These are phyloP conservation scores for Lutraria lutraria DNA, from an alignment of 2,888 invertebrate genomes.

Conservation along the genomic window DNA sequence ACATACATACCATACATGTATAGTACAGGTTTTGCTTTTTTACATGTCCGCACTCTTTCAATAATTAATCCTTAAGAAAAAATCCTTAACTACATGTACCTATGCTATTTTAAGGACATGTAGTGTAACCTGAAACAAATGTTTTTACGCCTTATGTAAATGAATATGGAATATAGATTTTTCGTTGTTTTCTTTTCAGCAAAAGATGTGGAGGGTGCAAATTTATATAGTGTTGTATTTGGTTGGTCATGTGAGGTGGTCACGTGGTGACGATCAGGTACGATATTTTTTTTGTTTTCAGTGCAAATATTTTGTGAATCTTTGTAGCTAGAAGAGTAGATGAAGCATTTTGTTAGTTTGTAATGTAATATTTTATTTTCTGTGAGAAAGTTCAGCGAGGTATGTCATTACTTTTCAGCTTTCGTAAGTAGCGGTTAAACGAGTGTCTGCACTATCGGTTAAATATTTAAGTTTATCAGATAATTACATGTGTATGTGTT, in stretches of 20 bases:
- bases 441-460: not conserved
- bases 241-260: not conserved
- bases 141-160: no score
- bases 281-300: not conserved
- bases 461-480: no score
- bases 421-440: not conserved
- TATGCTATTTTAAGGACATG: no score
- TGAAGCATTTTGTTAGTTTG: not conserved
- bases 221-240: not conserved
- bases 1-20: no score
- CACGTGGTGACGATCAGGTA: slow-evolving; percentile 2
- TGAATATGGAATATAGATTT: no score
- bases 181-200: not conserved
- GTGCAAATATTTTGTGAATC: not conserved
- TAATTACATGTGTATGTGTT: not conserved
- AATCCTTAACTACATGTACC: no score
- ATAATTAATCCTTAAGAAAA: no score
- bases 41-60: no score
- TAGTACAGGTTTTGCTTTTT: no score
- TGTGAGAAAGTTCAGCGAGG: not conserved
- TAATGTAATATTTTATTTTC: not conserved
- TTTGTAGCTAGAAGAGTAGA: not conserved
- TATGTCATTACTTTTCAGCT: not conserved
- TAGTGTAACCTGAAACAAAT: no score
- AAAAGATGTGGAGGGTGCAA: not conserved